phyloP scores from a whole-genome alignment of 2,888 invertebrate species.

The Monopis laevigella region DNA sequence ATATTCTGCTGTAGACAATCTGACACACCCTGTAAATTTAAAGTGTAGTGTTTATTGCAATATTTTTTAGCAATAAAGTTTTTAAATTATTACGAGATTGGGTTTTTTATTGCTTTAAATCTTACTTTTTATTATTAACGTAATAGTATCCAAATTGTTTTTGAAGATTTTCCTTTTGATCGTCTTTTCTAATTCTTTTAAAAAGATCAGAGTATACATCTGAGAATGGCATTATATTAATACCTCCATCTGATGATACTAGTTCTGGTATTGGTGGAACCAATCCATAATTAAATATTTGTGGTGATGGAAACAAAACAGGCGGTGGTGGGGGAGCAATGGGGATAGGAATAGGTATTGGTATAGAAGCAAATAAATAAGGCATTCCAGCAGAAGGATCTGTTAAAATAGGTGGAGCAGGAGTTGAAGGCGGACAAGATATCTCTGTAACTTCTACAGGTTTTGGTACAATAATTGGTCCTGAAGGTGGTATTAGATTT shows the following conservation, averaged over 20 bases:
- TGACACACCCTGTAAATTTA: no score
- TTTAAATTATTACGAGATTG: no score
- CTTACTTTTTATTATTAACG: no score
- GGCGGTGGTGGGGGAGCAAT: slow-evolving; percentile 11
- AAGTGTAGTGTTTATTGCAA: no score
- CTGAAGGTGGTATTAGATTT: slow-evolving; percentile 15
- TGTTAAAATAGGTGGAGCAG: slow-evolving; percentile 2
- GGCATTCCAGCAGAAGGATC: slow-evolving; percentile 7
- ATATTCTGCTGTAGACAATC: no score
- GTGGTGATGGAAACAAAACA: neutral
- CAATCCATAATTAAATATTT: neutral
- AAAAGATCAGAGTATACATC: slow-evolving; percentile 44
- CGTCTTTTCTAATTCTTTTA: slow-evolving; percentile 27
- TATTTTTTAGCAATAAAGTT: no score
- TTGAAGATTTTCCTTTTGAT: no score
- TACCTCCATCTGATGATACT: slow-evolving; percentile 29
- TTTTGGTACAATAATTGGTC: slow-evolving; percentile 5
- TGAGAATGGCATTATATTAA: slow-evolving; percentile 51
- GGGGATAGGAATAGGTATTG: slow-evolving; percentile 12
- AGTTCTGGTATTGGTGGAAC: neutral
- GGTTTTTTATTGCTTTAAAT: no score
- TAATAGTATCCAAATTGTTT: no score
- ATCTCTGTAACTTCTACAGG: neutral
- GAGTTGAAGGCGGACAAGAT: slow-evolving; percentile 1
- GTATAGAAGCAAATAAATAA: slow-evolving; percentile 11